Percentiles rank a stretch among this genome's conserved stretches.
phyloP scores from a whole-genome alignment of 1,140 invertebrate genomes.

The Apis cerana region DNA sequence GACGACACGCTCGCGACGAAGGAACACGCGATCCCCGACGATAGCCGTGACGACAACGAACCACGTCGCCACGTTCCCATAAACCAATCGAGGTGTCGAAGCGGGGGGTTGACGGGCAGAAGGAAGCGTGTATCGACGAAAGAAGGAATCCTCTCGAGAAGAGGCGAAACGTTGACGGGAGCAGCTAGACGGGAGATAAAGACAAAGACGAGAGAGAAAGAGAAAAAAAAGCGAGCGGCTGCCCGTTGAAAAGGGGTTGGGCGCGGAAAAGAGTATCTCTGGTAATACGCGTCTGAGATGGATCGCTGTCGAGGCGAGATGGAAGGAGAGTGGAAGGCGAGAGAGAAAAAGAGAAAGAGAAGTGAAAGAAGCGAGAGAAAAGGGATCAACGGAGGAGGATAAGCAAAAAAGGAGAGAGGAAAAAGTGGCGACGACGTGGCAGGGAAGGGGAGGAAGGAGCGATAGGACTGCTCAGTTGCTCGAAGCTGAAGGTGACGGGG shows the following conservation, averaged over 20 bases:
- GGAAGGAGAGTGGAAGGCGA: slow-evolving; percentile 46
- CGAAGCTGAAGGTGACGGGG: slow-evolving; percentile 66
- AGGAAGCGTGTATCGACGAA: slow-evolving; percentile 34
- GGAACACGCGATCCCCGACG: background rate
- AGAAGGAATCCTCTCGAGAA: background rate
- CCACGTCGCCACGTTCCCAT: slow-evolving; percentile 26
- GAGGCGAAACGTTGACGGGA: slow-evolving; percentile 48
- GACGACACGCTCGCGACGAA: background rate
- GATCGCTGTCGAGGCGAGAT: slow-evolving; percentile 42
- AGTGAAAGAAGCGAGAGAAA: slow-evolving; percentile 2
- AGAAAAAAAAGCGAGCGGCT: background rate
- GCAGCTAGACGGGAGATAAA: slow-evolving; percentile 23
- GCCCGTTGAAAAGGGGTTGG: slow-evolving; percentile 21
- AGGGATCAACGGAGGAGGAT: background rate
- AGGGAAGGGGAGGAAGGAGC: too few relatives aligned
- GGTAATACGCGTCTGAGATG: slow-evolving; percentile 11
- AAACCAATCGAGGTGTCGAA: slow-evolving; percentile 63
- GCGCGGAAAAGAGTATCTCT: slow-evolving; percentile 9
- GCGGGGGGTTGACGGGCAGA: slow-evolving; percentile 20
- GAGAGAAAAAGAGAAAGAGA: background rate
- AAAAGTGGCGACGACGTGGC: slow-evolving; percentile 9
- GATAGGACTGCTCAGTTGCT: slow-evolving; percentile 55
- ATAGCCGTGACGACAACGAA: slow-evolving; percentile 15
- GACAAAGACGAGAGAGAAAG: slow-evolving; percentile 32
- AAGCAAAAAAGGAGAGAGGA: slow-evolving; percentile 26